Evolutionary conservation across 2,113 vertebrate species (phyloP), one percentile per base, ranked within the genome.

Genomic region (Coptodon rendalli): DNA sequence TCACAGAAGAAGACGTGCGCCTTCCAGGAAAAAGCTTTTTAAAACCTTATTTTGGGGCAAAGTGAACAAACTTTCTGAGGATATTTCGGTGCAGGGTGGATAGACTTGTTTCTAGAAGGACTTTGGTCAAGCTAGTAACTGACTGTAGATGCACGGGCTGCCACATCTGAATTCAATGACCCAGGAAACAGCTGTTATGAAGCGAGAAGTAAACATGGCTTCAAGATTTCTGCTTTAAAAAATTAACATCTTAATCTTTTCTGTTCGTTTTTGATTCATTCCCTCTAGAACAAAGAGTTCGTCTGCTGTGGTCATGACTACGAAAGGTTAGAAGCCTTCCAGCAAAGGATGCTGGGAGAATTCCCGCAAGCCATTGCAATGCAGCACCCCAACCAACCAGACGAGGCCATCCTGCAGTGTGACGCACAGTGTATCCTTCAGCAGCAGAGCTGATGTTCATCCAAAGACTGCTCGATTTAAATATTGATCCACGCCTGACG

Each of bases 291-390:
- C 94, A 99, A 99, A 91, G 99, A 99, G 80, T 99, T 99, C 9
- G 98, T 99, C 16, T 99, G 99, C 84, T 97, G 98, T 3, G 99
- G 99, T 68, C 98, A 99, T 0, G 99, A 99, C 96, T 99, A 99
- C 1, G 99, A 99, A 92, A 95, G 99, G 78, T 95, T 99, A 54
- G 99, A 99, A 94, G 98, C 98, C 84, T 99, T 99, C 94, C 98
- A 99, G 95, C 99, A 99, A 91, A 97, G 99, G 95, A 99, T 99
- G 98, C 97, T 99, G 91, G 98, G 97, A 68, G 99, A 99, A 95
- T 99, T 99, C 93, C 99, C 99, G 1, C 98, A 99, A 87, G 99
- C 98, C n/a, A 98, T 99, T 9, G 98, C 98, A 17, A 99, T 99
- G 98, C 98, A 99, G 95, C 99, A 99, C 84, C 98, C 98, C n/a